Base-by-base conservation (phyloP, 1,140 invertebrate species). In the Archegozetes longisetosus region DNA sequence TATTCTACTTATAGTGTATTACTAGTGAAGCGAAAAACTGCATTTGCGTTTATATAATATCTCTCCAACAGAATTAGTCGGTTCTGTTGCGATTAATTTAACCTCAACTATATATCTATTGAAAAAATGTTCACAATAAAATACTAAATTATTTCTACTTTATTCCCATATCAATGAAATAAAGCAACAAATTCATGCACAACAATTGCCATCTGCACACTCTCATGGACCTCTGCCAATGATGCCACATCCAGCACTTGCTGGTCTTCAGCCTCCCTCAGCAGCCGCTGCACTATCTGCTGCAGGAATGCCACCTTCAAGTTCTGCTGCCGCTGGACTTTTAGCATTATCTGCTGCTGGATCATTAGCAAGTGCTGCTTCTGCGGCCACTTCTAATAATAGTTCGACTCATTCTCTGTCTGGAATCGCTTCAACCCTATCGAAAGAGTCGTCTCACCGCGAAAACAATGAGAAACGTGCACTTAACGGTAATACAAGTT, bases 141-240 rank as follows among this genome's bases (percentile, higher is more conserved):
- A 3, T 25, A 9, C 53, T 29, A 22, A 22, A n/a, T 55, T 26
- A 62, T 65, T 26, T 59, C 2, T 58, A 46, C 17, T 50, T 14
- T 60, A 25, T 32, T 51, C 20, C 54, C 50, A 62, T 23, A 23
- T 51, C 60, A 25, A 61, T n/a, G n/a, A n/a, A n/a, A 64, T 63
- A 59, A 70, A 77, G 70, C 86, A 89, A 72, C 87, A 91, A 75
- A 89, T 93, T 85, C 89, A 92, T 68, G 87, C 88, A 13, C 83
- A 88, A 69, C 85, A 90, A 71, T 68, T 91, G 61, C 86, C 86
- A 24, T 53, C 65, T 2, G 82, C 84, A 1, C 86, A 88, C 67
- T 82, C 76, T 20, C 58, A 60, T 28, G 53, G 28, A 28, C 58
- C 58, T 3, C 75, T 83, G 20, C 80, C 81, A 17, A 81, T 82